Conservation (phyloP, 2,113 vertebrate genomes). For the Paramormyrops kingsleyae region DNA sequence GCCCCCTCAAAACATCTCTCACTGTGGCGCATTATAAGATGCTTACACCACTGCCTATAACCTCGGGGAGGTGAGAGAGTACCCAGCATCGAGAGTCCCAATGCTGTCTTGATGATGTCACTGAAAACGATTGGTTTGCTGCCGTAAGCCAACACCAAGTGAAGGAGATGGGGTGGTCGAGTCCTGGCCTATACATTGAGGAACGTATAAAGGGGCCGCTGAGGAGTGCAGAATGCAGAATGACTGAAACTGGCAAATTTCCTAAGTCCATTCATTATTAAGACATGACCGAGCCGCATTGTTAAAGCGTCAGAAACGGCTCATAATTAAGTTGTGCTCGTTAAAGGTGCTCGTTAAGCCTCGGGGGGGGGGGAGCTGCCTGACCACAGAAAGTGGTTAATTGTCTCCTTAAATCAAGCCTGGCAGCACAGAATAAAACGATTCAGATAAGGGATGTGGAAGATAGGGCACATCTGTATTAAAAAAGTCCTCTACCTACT, state of each 20-base stretch:
- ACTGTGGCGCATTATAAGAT: too few species aligned
- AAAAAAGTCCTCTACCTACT: conserved; percentile 8
- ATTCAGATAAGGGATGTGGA: conserved; percentile 32
- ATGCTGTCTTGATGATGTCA: not conserved
- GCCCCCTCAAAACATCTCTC: not conserved
- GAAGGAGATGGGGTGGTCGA: not conserved
- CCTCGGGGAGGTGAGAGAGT: not conserved
- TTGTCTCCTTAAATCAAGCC: conserved; percentile 45
- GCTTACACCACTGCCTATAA: not conserved
- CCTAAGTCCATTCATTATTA: conserved; percentile 50
- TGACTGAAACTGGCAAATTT: conserved; percentile 10
- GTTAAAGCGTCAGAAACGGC: conserved; percentile 40
- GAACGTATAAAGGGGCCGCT: not conserved
- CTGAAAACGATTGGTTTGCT: not conserved
- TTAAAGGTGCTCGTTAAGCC: not conserved
- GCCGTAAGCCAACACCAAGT: not conserved
- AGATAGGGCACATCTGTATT: conserved; percentile 52
- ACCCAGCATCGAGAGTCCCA: too few species aligned
- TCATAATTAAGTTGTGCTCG: conserved; percentile 1
- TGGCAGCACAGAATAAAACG: conserved; percentile 41
- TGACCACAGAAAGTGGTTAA: conserved; percentile 31
- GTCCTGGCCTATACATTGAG: not conserved
- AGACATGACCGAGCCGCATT: conserved; percentile 47
- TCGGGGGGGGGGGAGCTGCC: not conserved
- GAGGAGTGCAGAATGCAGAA: not conserved